phyloP scores from a whole-genome alignment of 2,888 invertebrate species.

The Chromoteleia sp. region DNA sequence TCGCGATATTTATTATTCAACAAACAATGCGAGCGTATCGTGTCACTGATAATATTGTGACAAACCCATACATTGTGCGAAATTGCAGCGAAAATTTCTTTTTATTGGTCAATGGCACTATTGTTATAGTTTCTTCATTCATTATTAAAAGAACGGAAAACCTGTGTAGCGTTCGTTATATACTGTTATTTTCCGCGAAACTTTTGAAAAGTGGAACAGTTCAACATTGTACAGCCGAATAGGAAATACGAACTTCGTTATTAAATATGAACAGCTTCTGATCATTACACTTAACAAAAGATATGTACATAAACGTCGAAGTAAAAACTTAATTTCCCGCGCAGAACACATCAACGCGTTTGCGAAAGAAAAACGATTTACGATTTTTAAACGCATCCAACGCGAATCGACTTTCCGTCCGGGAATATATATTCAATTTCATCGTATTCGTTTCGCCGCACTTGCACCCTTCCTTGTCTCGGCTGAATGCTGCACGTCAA shows the following conservation, averaged over 20 bases:
- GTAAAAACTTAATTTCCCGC: neutral
- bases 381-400: too few relatives aligned
- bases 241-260: constrained; percentile 54
- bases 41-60: constrained; percentile 21
- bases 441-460: constrained; percentile 2
- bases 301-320: neutral
- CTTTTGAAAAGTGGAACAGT: constrained; percentile 53
- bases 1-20: constrained; percentile 1
- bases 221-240: constrained; percentile 42
- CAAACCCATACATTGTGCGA: constrained; percentile 14
- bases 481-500: neutral
- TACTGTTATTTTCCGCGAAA: constrained; percentile 48
- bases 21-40: neutral
- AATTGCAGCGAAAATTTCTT: constrained; percentile 29
- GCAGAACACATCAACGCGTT: neutral
- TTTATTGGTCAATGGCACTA: constrained; percentile 57
- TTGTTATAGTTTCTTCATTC: constrained; percentile 43
- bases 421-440: constrained; percentile 1
- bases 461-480: neutral
- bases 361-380: neutral
- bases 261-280: constrained; percentile 55
- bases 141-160: constrained; percentile 47
- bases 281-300: constrained; percentile 21
- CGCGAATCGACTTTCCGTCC: too few relatives aligned
- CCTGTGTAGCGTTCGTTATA: constrained; percentile 14